Base-by-base conservation (phyloP, 2,797 vertebrate genomes). In the Scarus forsteni region DNA sequence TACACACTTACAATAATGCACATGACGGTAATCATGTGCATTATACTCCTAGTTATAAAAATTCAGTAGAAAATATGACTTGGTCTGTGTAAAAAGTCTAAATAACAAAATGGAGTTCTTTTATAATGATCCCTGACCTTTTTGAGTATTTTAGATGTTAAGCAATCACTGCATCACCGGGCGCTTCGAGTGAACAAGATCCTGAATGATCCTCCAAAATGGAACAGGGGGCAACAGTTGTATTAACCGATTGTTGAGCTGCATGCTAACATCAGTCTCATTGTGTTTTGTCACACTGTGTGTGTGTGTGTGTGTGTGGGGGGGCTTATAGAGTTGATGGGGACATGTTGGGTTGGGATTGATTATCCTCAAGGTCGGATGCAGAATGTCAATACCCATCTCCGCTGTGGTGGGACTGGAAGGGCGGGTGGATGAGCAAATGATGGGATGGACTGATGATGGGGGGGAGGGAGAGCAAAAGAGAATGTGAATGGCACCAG, bases 341-440 rank as follows among this genome's bases (percentile, higher is more conserved):
- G 84, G 86, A 89, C 78, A 85, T 86, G 83, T 78, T 82, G 88
- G 85, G 82, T 76, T 81, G 85, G 70, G 84, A 94, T 93, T 93
- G 94, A 95, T 94, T 84, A 88, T 91, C 87, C 90, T 93, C 93
- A 95, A 94, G 93, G 93, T 94, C 91, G 85, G 89, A 92, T 91
- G 87, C 78, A 87, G 77, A 90, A 92, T 80, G 91, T 95, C 93
- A 86, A 91, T 89, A 89, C 66, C 90, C 86, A 91, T 93, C 91
- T 92, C 83, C 64, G 73, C 85, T 86, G 78, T 83, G 84, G 80
- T 81, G 83, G 80, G 85, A 81, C 70, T 82, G 76, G 78, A 80
- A 80, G 75, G 84, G 79, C 14, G 85, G 73, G 75, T 66, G 70
- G 75, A 66, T 16, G 75, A 76, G 76, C 59, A 49, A 69, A 75